Conservation (phyloP, 2,797 vertebrate species). For the Micropoecilia bifurca region DNA sequence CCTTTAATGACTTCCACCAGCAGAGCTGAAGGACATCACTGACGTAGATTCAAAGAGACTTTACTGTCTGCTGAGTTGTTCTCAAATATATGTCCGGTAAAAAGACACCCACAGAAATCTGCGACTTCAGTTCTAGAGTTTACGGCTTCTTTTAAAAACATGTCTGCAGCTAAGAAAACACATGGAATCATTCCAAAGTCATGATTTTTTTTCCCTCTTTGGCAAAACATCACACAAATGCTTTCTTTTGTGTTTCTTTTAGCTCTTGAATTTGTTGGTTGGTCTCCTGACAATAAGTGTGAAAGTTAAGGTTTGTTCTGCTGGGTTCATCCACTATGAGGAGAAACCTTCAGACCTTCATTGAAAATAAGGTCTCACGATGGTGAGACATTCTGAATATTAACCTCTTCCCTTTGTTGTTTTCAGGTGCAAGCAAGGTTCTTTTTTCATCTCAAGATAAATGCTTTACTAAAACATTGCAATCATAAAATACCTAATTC, state of each 20-base stretch:
- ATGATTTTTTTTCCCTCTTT: slow-evolving; percentile 56
- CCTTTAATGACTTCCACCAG: slow-evolving; percentile 67
- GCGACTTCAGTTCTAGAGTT: slow-evolving; percentile 41
- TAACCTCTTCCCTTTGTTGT: slow-evolving; percentile 30
- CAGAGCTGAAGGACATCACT: slow-evolving; percentile 37
- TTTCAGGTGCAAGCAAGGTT: not conserved
- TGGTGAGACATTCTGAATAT: slow-evolving; percentile 29
- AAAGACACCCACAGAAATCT: slow-evolving; percentile 41
- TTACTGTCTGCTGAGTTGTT: slow-evolving; percentile 48
- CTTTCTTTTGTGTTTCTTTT: too few species aligned
- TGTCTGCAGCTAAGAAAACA: slow-evolving; percentile 34
- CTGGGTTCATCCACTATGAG: slow-evolving; percentile 32
- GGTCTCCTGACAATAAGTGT: slow-evolving; percentile 64
- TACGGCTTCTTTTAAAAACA: slow-evolving; percentile 56
- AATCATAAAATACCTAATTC: not conserved
- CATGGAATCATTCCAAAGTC: slow-evolving; percentile 59
- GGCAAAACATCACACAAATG: slow-evolving; percentile 71
- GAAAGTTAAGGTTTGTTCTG: slow-evolving; percentile 49
- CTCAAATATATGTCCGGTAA: slow-evolving; percentile 19
- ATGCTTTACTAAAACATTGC: not conserved
- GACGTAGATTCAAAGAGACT: slow-evolving; percentile 30
- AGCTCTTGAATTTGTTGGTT: slow-evolving; percentile 63
- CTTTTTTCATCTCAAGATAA: slow-evolving; percentile 5
- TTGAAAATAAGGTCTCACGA: slow-evolving; percentile 39
- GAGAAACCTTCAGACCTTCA: slow-evolving; percentile 23